Percentiles rank a stretch among this genome's conserved stretches.
Evolutionary conservation across 2,113 vertebrate genomes (phyloP).

Genomic region (Pelvicachromis taeniatus): DNA sequence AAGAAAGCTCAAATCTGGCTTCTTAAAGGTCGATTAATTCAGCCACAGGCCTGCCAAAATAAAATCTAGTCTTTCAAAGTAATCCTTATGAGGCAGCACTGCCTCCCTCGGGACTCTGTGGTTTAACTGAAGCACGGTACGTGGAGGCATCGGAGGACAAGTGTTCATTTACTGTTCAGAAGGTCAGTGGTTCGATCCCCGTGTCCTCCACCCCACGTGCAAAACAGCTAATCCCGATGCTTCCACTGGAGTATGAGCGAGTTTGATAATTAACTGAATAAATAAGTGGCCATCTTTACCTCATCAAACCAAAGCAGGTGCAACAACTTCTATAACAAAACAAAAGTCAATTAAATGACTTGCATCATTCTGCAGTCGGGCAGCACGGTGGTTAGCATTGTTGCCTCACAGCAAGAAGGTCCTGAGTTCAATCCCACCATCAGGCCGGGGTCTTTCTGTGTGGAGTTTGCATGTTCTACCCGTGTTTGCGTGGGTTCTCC

Average conservation of each 20-base stretch:
- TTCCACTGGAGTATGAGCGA: not conserved
- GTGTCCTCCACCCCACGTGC: not conserved
- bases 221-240: accelerated
- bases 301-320: not conserved
- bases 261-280: not conserved
- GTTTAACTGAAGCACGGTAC: not conserved
- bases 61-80: not conserved
- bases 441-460: too few relatives aligned
- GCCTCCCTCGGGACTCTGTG: not conserved
- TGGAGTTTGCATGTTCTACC: too few relatives aligned
- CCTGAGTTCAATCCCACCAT: too few relatives aligned
- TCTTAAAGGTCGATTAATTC: not conserved
- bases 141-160: not conserved
- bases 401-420: too few relatives aligned
- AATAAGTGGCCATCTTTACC: not conserved
- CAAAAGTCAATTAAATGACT: not conserved
- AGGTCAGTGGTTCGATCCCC: accelerated
- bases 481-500: too few relatives aligned
- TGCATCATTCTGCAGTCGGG: accelerated
- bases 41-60: not conserved
- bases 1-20: not conserved
- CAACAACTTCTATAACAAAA: not conserved
- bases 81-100: not conserved
- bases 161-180: not conserved
- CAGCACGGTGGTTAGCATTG: too few relatives aligned